Evolutionary conservation across 2,888 invertebrate species (phyloP).

Genomic region (Dicycla oo): DNA sequence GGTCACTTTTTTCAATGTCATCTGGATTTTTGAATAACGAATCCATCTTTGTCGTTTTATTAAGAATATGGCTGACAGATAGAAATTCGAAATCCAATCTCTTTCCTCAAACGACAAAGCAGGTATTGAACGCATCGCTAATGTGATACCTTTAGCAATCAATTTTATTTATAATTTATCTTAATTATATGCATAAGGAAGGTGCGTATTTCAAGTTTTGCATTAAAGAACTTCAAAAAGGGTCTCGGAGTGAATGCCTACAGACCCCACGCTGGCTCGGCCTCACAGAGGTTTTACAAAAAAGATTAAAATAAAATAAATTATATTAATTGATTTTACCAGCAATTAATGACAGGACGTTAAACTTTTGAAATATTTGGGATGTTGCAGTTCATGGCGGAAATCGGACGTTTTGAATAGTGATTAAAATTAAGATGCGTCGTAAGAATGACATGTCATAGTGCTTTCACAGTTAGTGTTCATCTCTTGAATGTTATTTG

Average conservation of each 20-base stretch:
- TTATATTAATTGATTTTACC: constrained; percentile 59
- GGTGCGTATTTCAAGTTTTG: constrained; percentile 61
- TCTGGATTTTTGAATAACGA: constrained; percentile 26
- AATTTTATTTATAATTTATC: constrained; percentile 58
- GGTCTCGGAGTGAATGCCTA: constrained; percentile 43
- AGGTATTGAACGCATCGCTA: constrained; percentile 12
- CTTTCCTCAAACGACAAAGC: constrained; percentile 16
- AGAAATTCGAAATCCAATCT: constrained; percentile 6
- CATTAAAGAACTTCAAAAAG: constrained; percentile 52
- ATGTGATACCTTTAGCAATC: constrained; percentile 44
- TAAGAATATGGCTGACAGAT: not conserved
- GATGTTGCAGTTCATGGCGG: constrained; percentile 22
- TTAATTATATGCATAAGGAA: constrained; percentile 63
- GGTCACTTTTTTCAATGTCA: constrained; percentile 36
- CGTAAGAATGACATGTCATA: not conserved
- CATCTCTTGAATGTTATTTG: not conserved
- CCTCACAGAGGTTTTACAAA: constrained; percentile 47
- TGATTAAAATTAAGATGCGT: not conserved
- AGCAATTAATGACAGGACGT: constrained; percentile 43
- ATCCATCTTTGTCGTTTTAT: constrained; percentile 6
- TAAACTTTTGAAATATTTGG: constrained; percentile 41
- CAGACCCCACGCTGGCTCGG: constrained; percentile 61
- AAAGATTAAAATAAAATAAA: constrained; percentile 55
- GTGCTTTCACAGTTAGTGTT: not conserved
- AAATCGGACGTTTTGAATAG: constrained; percentile 8